Percentiles rank a stretch among this genome's conserved stretches.
These are phyloP conservation scores for Oligia latruncula DNA, from an alignment of 2,888 invertebrate genomes.

Conservation along the genomic window DNA sequence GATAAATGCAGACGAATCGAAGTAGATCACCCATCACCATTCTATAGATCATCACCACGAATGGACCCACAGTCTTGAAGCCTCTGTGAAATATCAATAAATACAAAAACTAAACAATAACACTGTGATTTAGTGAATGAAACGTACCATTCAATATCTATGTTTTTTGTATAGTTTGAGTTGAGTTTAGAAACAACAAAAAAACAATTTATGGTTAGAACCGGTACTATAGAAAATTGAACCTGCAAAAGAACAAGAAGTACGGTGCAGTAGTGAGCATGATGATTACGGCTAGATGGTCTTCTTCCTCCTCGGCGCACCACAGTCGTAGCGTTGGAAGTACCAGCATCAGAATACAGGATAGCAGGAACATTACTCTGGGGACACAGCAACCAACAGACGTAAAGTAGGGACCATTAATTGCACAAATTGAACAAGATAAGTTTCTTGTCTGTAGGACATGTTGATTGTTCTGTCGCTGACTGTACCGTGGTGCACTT, in stretches of 20 bases:
- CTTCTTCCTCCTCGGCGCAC: slow-evolving; percentile 96
- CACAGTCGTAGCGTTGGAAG: slow-evolving; percentile 96
- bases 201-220: too few relatives aligned
- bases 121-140: too few relatives aligned
- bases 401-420: neutral
- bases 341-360: slow-evolving; percentile 96
- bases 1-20: slow-evolving; percentile 98
- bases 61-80: slow-evolving; percentile 99
- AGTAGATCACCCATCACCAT: slow-evolving; percentile 99
- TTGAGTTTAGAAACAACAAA: too few relatives aligned
- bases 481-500: neutral
- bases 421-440: neutral
- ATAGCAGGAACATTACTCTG: slow-evolving; percentile 98
- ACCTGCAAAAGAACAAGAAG: slow-evolving; percentile 99
- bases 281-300: slow-evolving; percentile 97
- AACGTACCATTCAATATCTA: too few relatives aligned
- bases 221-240: slow-evolving; percentile 34
- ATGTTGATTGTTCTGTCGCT: neutral
- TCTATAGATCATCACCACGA: slow-evolving; percentile 99
- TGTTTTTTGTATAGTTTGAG: too few relatives aligned
- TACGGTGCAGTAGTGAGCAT: slow-evolving; percentile 99
- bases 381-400: slow-evolving; percentile 22
- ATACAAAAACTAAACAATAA: too few relatives aligned
- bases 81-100: slow-evolving; percentile 90
- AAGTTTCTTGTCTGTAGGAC: neutral